Percentiles rank a stretch among this genome's conserved stretches.
phyloP scores from a whole-genome alignment of 2,113 vertebrate species.

The Clarias magur region DNA sequence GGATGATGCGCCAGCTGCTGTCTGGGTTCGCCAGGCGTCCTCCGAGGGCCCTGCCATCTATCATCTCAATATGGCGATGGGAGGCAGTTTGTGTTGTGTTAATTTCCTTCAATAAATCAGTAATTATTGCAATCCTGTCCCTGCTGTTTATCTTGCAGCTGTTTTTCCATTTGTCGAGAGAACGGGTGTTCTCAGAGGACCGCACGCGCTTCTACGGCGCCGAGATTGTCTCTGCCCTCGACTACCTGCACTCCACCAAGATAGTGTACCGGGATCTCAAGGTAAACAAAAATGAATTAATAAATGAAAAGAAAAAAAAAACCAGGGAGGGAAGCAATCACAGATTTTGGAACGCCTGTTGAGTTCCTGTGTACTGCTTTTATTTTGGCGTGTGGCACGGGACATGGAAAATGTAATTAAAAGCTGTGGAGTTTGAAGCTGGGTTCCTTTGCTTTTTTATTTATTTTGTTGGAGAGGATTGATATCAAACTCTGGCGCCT shows the following conservation, averaged over 20 bases:
- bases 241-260: conserved; percentile 98
- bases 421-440: conserved; percentile 55
- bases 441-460: neutral
- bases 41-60: conserved; percentile 90
- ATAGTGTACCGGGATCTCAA: conserved; percentile 99
- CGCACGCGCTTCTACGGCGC: conserved; percentile 98
- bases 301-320: conserved; percentile 52
- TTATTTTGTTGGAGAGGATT: conserved; percentile 48
- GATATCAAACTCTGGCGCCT: conserved; percentile 58
- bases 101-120: conserved; percentile 99
- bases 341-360: conserved; percentile 64
- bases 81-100: conserved; percentile 99
- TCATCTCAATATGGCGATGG: conserved; percentile 99
- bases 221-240: conserved; percentile 95
- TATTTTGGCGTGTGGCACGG: conserved; percentile 44
- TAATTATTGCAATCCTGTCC: conserved; percentile 99
- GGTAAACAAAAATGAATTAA: conserved; percentile 80
- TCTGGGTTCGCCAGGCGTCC: conserved; percentile 86
- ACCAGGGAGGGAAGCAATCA: conserved; percentile 70
- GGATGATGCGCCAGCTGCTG: conserved; percentile 98
- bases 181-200: conserved; percentile 98
- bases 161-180: conserved; percentile 99
- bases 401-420: conserved; percentile 62
- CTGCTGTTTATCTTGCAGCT: conserved; percentile 98
- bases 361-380: conserved; percentile 42